Base-by-base conservation (phyloP, 2,797 vertebrate species). In the Delichon dasypus region DNA sequence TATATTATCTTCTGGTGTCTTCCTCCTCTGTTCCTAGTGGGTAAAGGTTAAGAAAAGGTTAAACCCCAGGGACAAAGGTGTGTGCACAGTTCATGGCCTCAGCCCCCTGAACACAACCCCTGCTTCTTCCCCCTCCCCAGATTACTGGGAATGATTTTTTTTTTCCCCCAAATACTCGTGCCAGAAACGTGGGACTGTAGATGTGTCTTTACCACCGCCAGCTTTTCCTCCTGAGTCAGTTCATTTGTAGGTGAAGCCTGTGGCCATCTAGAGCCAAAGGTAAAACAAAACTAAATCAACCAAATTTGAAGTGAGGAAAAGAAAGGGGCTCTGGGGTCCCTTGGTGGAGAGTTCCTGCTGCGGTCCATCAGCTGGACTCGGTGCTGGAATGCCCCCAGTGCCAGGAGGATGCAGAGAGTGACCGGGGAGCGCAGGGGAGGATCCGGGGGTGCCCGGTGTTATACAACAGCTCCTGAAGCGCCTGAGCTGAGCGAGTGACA, bases 361-460 rank as follows among this genome's bases (percentile, higher is more conserved):
- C 18, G 45, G 9, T 27, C 54, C 84, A 27, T 18, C 50, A 51
- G 61, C 55, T 13, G 3, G 38, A 7, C 36, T 48, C 1, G 0
- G 13, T 50, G 10, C 76, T 90, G 72, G 54, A 47, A 17, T 1
- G 9, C 57, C 47, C 70, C 78, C 48, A 44, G 6, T 48, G 73
- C 81, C 76, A 75, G 67, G 75, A 93, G 85, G 38, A 12, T 0
- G 0, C 67, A 44, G 47, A 77, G 76, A 55, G 62, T 3, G 88
- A 29, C 15, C 4, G 2, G 0, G 61, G 58, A 65, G 45, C 0
- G 1, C 3, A 1, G 61, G 74, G 77, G 55, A 0, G 16, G 80
- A 75, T 71, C 74, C 0, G 5, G 36, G 7, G 4, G 72, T 2
- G 2, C 40, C 86, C 4, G 9, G 30, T 3, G 64, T 90, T 85